Conservation (phyloP, 2,888 invertebrate species). For the Eutolmus rufibarbis region DNA sequence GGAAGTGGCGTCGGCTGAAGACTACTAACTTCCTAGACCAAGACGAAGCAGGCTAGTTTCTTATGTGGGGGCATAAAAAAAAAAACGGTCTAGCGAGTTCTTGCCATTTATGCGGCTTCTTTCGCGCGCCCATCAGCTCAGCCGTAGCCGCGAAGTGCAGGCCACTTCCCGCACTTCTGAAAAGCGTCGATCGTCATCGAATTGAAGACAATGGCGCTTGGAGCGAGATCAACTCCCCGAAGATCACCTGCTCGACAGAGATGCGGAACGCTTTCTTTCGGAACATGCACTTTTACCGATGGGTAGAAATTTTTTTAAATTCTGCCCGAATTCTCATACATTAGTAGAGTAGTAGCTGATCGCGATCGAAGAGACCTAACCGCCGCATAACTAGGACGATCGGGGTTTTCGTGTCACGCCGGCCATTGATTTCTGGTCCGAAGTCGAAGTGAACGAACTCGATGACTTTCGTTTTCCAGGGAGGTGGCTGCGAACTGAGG, state of each 20-base stretch:
- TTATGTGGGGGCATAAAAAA: neutral
- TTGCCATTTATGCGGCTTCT: neutral
- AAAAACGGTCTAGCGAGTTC: slow-evolving; percentile 10
- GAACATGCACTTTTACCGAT: neutral
- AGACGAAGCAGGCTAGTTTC: slow-evolving; percentile 10
- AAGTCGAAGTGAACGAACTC: slow-evolving; percentile 43
- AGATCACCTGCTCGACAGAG: neutral
- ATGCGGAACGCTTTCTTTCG: neutral
- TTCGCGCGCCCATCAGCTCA: neutral
- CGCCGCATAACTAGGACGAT: neutral
- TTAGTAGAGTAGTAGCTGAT: neutral
- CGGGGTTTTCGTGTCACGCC: slow-evolving; percentile 33
- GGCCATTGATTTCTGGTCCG: slow-evolving; percentile 8
- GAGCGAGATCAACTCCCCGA: neutral
- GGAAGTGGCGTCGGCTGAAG: neutral
- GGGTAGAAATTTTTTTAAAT: neutral
- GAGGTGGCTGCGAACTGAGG: neutral
- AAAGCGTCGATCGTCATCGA: neutral
- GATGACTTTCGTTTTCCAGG: slow-evolving; percentile 46
- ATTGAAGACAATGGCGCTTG: neutral
- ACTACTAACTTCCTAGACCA: slow-evolving; percentile 9
- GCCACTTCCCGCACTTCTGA: neutral
- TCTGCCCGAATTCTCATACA: slow-evolving; percentile 20
- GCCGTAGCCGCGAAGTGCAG: neutral
- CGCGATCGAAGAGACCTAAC: neutral